Base-by-base conservation (phyloP, 2,888 invertebrate genomes). In the Alloscopus bannaensis region DNA sequence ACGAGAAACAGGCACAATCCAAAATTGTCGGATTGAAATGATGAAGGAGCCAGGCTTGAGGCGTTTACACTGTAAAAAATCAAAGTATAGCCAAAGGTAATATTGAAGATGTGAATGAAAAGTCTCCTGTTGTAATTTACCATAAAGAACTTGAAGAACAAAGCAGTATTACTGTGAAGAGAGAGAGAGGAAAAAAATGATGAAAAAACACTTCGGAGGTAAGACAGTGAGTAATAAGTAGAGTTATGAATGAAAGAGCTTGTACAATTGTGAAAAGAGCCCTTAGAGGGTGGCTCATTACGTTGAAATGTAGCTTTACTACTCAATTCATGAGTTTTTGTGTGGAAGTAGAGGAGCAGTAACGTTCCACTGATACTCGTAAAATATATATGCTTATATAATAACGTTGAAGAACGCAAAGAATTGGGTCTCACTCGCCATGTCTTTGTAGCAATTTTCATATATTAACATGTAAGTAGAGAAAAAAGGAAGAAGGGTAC, bases 201-300 rank as follows among this genome's bases (percentile, higher is more conserved):
- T 45, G 52, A 24, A 47, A 24, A 47, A 47, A 68, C 13, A 16
- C 24, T 22, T 42, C 45, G 64, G 16, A 55, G 29, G 45, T 29
- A 66, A 55, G n/a, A n/a, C n/a, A n/a, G 26, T 57, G 40, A 64
- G 71, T 71, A 59, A 72, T 28, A 28, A 60, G 8, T 36, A 4
- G 26, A 72, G 42, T 45, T 72, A 72, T 72, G 72, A 72, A 72
- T 72, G 72, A 65, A 72, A 31, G 13, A n/a, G 6, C 55, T 29
- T 60, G 29, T 31, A 20, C 59, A n/a, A 60, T 36, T 36, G 59
- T 60, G 52, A n/a, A 60, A 55, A 16, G 18, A 60, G 31, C 31
- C 59, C 59, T 60, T 60, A 20, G 36, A 36, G n/a, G 40, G 22
- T 29, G 65, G 24, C 28, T 62, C 62, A 62, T 62, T 62, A 62